A percentile compares a stretch with the other conserved stretches of the same genome.
These are phyloP conservation scores for Atherinosoma microstoma DNA, from an alignment of 2,797 vertebrate species.

Conservation along the genomic window DNA sequence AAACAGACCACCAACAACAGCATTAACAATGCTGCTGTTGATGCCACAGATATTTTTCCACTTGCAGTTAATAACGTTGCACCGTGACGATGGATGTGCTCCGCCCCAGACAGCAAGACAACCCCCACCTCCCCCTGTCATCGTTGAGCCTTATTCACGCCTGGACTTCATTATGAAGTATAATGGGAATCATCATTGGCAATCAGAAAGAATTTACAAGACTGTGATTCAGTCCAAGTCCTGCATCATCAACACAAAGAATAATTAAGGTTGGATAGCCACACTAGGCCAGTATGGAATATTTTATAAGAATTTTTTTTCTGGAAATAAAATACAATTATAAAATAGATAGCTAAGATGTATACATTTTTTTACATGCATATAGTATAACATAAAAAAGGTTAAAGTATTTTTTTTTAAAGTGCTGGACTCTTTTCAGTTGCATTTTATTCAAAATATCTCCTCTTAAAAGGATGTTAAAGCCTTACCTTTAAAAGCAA, in stretches of 20 bases:
- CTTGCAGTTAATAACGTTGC: constrained; percentile 48
- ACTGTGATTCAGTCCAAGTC: constrained; percentile 51
- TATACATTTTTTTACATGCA: neutral
- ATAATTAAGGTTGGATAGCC: neutral
- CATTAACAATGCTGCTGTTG: constrained; percentile 52
- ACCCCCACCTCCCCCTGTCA: constrained; percentile 22
- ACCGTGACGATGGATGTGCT: constrained; percentile 49
- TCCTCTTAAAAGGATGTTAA: neutral
- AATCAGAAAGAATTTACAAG: constrained; percentile 67
- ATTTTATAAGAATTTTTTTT: constrained; percentile 7
- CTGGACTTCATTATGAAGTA: constrained; percentile 73
- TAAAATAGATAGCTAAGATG: neutral
- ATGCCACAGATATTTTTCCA: constrained; percentile 58
- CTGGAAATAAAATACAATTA: neutral
- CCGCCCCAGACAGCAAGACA: constrained; percentile 56
- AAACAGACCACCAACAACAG: constrained; percentile 20
- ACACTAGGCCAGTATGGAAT: constrained; percentile 5
- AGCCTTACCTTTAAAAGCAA: constrained; percentile 6
- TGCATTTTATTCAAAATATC: neutral
- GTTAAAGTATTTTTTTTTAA: neutral
- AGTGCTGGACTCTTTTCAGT: no score
- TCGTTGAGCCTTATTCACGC: constrained; percentile 51
- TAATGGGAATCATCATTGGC: constrained; percentile 64
- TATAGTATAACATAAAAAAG: neutral
- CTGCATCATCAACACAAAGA: constrained; percentile 43